Evolutionary conservation across 2,113 vertebrate genomes (phyloP).

Genomic region (Rhinolophus sinicus): DNA sequence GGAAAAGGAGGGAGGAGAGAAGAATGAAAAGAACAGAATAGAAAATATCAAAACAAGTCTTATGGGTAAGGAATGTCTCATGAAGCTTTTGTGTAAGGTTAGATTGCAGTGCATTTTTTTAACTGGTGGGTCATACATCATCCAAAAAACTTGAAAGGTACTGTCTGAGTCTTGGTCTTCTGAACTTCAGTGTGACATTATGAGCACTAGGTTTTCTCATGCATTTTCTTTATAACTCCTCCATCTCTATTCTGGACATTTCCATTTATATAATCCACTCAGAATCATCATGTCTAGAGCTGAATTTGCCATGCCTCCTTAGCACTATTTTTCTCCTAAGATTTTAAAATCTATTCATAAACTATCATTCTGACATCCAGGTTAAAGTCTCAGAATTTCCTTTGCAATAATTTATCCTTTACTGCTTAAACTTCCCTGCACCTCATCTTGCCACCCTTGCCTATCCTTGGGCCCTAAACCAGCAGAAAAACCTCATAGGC

Average conservation of each 20-base stretch:
- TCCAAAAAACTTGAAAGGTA: neutral
- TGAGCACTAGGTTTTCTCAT: neutral
- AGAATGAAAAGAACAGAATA: neutral
- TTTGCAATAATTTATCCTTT: slow-evolving; percentile 2
- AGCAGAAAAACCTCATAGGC: neutral
- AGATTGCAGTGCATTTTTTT: neutral
- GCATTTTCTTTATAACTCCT: neutral
- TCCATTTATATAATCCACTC: neutral
- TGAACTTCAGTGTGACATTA: neutral
- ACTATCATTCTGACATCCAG: neutral
- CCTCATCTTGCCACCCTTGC: neutral
- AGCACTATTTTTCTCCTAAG: neutral
- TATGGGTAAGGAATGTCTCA: neutral
- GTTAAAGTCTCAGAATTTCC: slow-evolving; percentile 9
- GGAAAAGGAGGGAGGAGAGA: neutral
- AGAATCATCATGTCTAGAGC: neutral
- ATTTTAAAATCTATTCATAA: neutral
- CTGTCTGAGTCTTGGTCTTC: neutral
- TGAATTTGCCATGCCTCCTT: neutral
- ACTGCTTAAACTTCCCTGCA: neutral
- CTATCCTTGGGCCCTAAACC: neutral
- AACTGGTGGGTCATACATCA: neutral
- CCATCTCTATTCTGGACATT: neutral
- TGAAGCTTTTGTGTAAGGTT: neutral
- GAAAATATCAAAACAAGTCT: neutral